Evolutionary conservation across 2,113 vertebrate species (phyloP).

Genomic region (Hippocampus barbouri): DNA sequence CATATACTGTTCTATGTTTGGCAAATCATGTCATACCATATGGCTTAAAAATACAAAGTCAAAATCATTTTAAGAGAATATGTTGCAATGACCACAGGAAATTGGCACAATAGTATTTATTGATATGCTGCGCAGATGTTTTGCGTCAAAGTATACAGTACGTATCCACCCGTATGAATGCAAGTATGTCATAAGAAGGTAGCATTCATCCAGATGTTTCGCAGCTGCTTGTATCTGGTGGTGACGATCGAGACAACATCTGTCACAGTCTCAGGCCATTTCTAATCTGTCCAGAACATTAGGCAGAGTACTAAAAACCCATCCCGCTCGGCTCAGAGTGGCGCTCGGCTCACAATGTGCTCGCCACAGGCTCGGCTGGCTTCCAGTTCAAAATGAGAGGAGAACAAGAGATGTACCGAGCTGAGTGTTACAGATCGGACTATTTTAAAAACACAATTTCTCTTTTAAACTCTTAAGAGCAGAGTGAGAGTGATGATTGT

Average conservation of each 20-base stretch:
- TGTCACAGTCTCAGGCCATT: conserved; percentile 75
- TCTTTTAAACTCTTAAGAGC: conserved; percentile 5
- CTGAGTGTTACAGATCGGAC: conserved; percentile 5
- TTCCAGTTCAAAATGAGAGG: conserved; percentile 30
- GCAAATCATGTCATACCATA: not conserved
- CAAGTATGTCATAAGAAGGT: conserved; percentile 61
- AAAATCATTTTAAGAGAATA: not conserved
- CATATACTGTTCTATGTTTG: not conserved
- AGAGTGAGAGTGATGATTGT: not conserved
- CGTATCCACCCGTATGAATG: conserved; percentile 18
- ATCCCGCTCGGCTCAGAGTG: conserved; percentile 46
- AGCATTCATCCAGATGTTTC: conserved; percentile 78
- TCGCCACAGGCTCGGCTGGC: conserved; percentile 18
- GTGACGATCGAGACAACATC: conserved; percentile 80
- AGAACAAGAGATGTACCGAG: conserved; percentile 11
- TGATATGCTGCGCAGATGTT: no score
- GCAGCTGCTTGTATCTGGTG: conserved; percentile 80
- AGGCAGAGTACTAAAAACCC: conserved; percentile 68
- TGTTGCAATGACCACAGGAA: not conserved
- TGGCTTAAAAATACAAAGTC: not conserved
- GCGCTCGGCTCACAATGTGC: conserved; percentile 41
- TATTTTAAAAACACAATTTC: conserved; percentile 10
- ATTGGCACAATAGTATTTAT: no score
- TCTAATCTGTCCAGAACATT: conserved; percentile 82
- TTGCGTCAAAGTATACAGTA: no score